Conservation (phyloP, 2,888 invertebrate species). For the Cryptosula pallasiana region DNA sequence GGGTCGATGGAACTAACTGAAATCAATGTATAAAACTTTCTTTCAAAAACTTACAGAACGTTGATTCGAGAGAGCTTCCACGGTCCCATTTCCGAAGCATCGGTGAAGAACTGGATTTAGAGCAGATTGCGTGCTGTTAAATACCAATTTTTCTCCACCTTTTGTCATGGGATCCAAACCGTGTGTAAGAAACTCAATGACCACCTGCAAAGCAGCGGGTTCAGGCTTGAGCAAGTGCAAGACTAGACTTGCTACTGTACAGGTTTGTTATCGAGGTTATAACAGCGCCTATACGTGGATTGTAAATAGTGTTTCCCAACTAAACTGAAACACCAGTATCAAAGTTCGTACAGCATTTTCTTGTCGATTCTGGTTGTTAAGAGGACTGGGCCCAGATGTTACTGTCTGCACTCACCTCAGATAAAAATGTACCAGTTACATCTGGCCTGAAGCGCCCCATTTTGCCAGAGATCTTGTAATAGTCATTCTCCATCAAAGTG, state of each 20-base stretch:
- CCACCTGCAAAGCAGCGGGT: constrained; percentile 1
- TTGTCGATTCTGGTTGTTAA: too few relatives aligned
- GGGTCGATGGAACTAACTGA: too few relatives aligned
- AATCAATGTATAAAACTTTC: too few relatives aligned
- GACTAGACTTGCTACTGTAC: too few relatives aligned
- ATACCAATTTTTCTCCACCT: not conserved
- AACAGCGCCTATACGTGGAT: too few relatives aligned
- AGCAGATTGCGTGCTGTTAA: not conserved
- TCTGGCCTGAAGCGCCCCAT: not conserved
- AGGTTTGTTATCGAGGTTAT: too few relatives aligned
- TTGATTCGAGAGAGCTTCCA: not conserved
- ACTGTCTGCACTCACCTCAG: not conserved
- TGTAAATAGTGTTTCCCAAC: too few relatives aligned
- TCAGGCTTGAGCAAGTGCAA: too few relatives aligned
- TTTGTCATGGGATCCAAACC: not conserved
- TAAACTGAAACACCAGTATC: too few relatives aligned
- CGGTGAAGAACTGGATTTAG: not conserved
- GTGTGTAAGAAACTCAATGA: not conserved
- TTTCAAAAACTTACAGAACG: not conserved
- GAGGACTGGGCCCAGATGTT: too few relatives aligned
- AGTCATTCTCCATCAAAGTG: not conserved
- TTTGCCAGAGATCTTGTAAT: not conserved
- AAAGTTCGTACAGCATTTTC: too few relatives aligned
- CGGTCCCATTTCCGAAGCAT: not conserved
- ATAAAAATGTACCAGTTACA: not conserved